These are phyloP conservation scores for Drosophila prosaltans DNA, from an alignment of 1,140 invertebrate species.

Conservation along the genomic window DNA sequence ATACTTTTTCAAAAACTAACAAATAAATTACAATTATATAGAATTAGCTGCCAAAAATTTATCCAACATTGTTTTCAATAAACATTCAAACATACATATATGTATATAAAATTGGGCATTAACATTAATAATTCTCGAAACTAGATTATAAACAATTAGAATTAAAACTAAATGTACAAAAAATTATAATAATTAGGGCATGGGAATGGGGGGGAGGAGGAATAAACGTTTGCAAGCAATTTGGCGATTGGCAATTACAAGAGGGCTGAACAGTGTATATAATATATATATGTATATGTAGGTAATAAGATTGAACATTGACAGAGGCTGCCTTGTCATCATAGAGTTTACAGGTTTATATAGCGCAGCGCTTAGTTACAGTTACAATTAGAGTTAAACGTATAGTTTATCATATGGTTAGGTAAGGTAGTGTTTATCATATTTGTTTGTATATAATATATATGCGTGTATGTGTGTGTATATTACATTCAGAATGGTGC, in stretches of 20 bases:
- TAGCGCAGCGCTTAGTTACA: conserved; percentile 69
- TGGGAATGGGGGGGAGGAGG: conserved; percentile 7
- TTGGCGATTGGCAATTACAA: conserved; percentile 62
- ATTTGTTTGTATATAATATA: conserved; percentile 31
- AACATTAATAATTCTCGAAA: conserved; percentile 79
- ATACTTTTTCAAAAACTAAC: conserved; percentile 54
- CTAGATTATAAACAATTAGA: conserved; percentile 65
- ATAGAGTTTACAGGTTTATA: conserved; percentile 65
- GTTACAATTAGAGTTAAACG: conserved; percentile 26
- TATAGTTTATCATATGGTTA: conserved; percentile 49
- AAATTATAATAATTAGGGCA: conserved; percentile 59
- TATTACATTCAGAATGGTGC: conserved; percentile 54
- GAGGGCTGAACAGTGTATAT: conserved; percentile 13
- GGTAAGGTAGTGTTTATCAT: conserved; percentile 45
- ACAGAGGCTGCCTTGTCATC: conserved; percentile 57
- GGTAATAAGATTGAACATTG: conserved; percentile 48
- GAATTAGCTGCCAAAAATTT: conserved; percentile 44
- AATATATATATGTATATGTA: too few species aligned
- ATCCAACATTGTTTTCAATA: conserved; percentile 1
- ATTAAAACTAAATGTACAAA: conserved; percentile 73
- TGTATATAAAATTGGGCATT: conserved; percentile 31
- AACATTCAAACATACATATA: conserved; percentile 8
- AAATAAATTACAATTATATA: conserved; percentile 57
- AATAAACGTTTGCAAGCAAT: conserved; percentile 60
- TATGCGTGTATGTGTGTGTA: conserved; percentile 29